A percentile compares a stretch with the other conserved stretches of the same genome.
Evolutionary conservation across 2,113 vertebrate genomes (phyloP).

Genomic region (Cervus canadensis): DNA sequence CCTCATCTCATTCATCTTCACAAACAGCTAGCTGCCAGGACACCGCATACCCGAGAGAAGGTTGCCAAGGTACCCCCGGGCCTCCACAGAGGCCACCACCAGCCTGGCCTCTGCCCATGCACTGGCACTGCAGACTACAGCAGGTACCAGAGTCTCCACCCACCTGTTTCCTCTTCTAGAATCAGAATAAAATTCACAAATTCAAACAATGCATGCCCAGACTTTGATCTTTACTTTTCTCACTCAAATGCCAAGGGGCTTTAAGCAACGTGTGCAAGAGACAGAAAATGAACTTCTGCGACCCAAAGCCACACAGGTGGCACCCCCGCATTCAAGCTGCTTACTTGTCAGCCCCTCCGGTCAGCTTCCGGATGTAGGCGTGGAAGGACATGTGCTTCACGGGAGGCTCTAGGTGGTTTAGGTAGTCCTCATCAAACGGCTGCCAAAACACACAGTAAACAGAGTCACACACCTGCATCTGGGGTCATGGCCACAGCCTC

Average conservation of each 20-base stretch:
- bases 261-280: not conserved
- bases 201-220: no score
- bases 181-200: not conserved
- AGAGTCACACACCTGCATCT: conserved; percentile 57
- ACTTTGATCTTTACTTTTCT: not conserved
- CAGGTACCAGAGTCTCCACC: not conserved
- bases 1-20: not conserved
- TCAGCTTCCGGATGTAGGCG: conserved; percentile 98
- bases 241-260: rapidly evolving
- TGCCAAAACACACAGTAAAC: conserved; percentile 71
- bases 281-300: rapidly evolving
- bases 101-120: not conserved
- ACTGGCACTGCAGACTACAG: rapidly evolving
- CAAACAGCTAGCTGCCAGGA: not conserved
- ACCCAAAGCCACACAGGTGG: not conserved
- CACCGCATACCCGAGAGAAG: not conserved
- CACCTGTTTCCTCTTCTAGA: not conserved
- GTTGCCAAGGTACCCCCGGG: not conserved
- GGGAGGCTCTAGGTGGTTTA: conserved; percentile 97
- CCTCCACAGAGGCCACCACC: not conserved
- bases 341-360: conserved; percentile 97
- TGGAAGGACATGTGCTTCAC: conserved; percentile 99
- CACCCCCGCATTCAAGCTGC: conserved; percentile 25
- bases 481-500: not conserved
- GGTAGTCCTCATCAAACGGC: conserved; percentile 99